Evolutionary conservation across 2,888 invertebrate species (phyloP), one percentile per base, ranked within the genome.

Genomic region (Corbicula japonica): DNA sequence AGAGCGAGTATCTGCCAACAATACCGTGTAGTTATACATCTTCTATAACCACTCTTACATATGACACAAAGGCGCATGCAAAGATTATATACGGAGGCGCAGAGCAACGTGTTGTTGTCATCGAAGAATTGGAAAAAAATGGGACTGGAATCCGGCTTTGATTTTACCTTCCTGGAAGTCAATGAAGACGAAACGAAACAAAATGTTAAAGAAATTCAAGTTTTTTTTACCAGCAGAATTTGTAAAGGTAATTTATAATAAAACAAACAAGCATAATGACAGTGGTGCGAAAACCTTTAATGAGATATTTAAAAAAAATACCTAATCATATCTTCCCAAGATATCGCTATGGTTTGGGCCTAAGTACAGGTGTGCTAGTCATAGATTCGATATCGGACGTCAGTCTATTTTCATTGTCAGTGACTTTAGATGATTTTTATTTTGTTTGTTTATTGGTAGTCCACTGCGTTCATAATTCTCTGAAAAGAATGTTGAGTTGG

Each of bases 1-100:
- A 88, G 2, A 83, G 84, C 56, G 84, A 86, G 5, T 69, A 91
- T 2, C 76, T 90, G 10, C 88, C 89, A 0, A 83, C 80, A 6
- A 77, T 84, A 48, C 81, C 85, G 8, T 69, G 85, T 18, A 87
- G 87, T 58, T 91, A 91, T 44, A 91, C 91, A 0, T 87, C 89
- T 15, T 83, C 86, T 23, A 87, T 91, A 15, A 90, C 90, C n/a
- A 85, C 85, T 28, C 65, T 91, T 8, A 72, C 78, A 18, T 90
- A 89, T 68, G 86, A 85, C 0, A 61, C 61, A 15, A 62, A 72
- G 30, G 78, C 77, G 35, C 50, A 56, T 8, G 88, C 86, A 21
- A 78, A 78, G 23, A 71, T 90, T 18, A 48, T 83, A 1, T 81
- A 83, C 71, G 80, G 58, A 1, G 50, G 79, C 44, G 41, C 63